These are phyloP conservation scores for Chaetodon auriga DNA, from an alignment of 2,113 vertebrate species.

Conservation along the genomic window DNA sequence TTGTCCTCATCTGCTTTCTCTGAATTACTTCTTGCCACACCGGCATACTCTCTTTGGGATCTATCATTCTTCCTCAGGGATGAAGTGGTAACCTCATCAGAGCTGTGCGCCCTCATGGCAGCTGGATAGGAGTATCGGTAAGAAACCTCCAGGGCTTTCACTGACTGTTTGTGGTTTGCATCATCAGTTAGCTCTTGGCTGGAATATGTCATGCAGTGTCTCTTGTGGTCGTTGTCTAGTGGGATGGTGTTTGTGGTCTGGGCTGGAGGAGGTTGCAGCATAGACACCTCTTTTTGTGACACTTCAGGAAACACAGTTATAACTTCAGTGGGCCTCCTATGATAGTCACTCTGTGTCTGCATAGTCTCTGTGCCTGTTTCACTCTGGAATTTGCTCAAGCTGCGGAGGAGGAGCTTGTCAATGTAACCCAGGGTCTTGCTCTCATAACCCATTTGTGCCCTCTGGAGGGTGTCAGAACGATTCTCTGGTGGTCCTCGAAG, in stretches of 20 bases:
- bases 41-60: conserved; percentile 32
- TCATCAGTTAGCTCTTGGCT: conserved; percentile 57
- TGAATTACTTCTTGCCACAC: conserved; percentile 36
- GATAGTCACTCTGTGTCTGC: conserved; percentile 38
- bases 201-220: conserved; percentile 53
- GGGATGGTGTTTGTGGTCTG: conserved; percentile 47
- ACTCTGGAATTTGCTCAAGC: conserved; percentile 72
- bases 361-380: conserved; percentile 59
- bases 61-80: conserved; percentile 56
- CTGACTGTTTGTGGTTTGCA: conserved; percentile 29
- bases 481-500: conserved; percentile 36
- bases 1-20: conserved; percentile 46
- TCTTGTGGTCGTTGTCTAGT: conserved; percentile 53
- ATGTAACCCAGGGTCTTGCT: conserved; percentile 85
- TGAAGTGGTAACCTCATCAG: conserved; percentile 57
- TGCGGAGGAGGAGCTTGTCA: conserved; percentile 87
- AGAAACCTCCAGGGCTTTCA: conserved; percentile 49
- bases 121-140: conserved; percentile 61
- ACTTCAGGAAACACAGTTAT: conserved; percentile 43
- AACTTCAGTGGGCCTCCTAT: conserved; percentile 50
- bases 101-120: conserved; percentile 58
- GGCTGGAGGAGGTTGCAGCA: conserved; percentile 42
- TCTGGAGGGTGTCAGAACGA: conserved; percentile 44
- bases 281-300: conserved; percentile 60
- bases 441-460: conserved; percentile 61